These are phyloP conservation scores for Merops nubicus DNA, from an alignment of 2,113 vertebrate genomes.

Conservation along the genomic window DNA sequence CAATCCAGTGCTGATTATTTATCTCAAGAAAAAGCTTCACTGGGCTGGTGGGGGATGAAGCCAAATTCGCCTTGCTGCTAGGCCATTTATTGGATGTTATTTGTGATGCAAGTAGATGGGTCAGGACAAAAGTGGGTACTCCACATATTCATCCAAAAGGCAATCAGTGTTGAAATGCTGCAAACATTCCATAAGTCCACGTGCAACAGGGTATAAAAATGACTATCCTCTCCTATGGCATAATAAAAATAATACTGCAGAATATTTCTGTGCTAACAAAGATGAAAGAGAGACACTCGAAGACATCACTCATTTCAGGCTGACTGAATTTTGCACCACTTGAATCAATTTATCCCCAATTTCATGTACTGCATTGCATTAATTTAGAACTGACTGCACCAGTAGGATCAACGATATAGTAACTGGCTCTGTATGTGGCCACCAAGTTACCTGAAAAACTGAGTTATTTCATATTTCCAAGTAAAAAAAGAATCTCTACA, in stretches of 20 bases:
- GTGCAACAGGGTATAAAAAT: neutral
- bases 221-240: neutral
- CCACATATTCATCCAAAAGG: neutral
- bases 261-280: neutral
- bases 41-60: neutral
- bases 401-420: neutral
- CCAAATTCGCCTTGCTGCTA: neutral
- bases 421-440: neutral
- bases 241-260: neutral
- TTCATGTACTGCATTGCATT: neutral
- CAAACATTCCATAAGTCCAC: neutral
- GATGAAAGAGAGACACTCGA: neutral
- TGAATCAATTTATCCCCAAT: neutral
- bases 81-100: neutral
- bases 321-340: neutral
- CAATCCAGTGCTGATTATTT: neutral
- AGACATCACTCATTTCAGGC: neutral
- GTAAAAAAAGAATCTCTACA: slow-evolving; percentile 31
- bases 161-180: neutral
- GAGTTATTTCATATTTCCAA: neutral
- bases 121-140: neutral
- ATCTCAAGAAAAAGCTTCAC: neutral
- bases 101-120: neutral
- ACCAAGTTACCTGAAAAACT: neutral
- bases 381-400: neutral